Evolutionary conservation across 2,113 vertebrate genomes (phyloP).

Genomic region (Pelecanoides urinatrix): DNA sequence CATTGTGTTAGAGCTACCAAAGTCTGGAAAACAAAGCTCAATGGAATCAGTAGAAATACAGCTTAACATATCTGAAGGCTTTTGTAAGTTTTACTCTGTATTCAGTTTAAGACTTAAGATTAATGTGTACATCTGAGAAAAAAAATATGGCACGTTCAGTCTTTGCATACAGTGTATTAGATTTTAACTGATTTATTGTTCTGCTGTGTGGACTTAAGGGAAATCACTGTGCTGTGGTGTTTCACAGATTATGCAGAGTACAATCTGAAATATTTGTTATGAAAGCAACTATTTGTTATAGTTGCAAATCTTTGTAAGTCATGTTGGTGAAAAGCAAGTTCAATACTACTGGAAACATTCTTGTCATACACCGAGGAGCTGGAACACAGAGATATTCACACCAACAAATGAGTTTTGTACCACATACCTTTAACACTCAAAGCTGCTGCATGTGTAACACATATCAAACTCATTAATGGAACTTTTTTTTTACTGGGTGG

Average conservation of each 20-base stretch:
- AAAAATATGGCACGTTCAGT: not conserved
- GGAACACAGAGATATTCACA: not conserved
- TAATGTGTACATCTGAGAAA: not conserved
- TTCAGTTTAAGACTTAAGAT: not conserved
- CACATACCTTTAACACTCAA: not conserved
- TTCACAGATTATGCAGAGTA: not conserved
- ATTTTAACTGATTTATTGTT: constrained; percentile 1
- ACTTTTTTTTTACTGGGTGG: not conserved
- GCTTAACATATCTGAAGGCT: not conserved
- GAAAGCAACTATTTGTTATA: not conserved
- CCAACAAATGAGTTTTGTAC: not conserved
- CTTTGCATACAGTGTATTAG: not conserved
- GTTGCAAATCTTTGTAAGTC: not conserved
- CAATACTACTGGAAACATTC: not conserved
- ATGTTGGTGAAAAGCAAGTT: not conserved
- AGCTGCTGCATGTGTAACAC: not conserved
- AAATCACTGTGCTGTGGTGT: not conserved
- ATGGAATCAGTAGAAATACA: not conserved
- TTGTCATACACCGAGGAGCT: rapidly evolving
- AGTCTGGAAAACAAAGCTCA: not conserved
- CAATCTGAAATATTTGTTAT: not conserved
- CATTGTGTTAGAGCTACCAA: not conserved
- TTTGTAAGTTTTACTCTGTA: not conserved
- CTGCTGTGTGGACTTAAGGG: not conserved
- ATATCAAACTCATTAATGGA: not conserved